Conservation (phyloP, 2,113 vertebrate genomes). For the Eudyptes chrysolophus region DNA sequence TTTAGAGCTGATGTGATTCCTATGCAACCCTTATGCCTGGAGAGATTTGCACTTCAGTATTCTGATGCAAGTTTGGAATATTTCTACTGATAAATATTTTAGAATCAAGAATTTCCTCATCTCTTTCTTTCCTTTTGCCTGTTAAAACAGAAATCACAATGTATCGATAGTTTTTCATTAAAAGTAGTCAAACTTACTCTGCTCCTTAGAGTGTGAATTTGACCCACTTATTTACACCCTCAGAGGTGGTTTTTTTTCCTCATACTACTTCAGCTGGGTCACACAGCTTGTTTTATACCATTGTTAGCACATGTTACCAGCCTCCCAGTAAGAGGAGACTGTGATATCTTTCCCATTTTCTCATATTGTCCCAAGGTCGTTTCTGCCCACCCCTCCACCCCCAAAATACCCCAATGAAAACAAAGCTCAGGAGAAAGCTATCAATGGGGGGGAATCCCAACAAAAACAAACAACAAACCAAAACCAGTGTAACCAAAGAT, state of each 20-base stretch:
- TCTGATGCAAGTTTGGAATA: neutral
- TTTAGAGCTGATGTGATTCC: conserved; percentile 33
- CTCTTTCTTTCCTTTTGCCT: neutral
- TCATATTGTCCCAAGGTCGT: neutral
- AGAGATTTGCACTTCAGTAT: neutral
- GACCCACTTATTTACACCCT: neutral
- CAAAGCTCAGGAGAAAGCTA: neutral
- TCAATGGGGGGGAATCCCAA: neutral
- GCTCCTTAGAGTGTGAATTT: neutral
- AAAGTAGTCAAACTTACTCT: neutral
- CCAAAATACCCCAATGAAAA: neutral
- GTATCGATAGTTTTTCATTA: neutral
- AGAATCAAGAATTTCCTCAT: neutral
- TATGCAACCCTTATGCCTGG: neutral
- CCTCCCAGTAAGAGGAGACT: neutral
- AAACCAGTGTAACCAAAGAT: neutral
- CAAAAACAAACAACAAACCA: rapidly evolving
- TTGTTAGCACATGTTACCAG: neutral
- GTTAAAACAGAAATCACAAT: neutral
- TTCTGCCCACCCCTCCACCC: neutral
- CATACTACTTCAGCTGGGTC: neutral
- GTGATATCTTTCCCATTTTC: neutral
- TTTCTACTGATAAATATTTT: conserved; percentile 12
- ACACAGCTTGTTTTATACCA: neutral
- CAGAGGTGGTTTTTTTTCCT: neutral